Evolutionary conservation across 2,888 invertebrate species (phyloP).

Genomic region (Oasisia sp.): DNA sequence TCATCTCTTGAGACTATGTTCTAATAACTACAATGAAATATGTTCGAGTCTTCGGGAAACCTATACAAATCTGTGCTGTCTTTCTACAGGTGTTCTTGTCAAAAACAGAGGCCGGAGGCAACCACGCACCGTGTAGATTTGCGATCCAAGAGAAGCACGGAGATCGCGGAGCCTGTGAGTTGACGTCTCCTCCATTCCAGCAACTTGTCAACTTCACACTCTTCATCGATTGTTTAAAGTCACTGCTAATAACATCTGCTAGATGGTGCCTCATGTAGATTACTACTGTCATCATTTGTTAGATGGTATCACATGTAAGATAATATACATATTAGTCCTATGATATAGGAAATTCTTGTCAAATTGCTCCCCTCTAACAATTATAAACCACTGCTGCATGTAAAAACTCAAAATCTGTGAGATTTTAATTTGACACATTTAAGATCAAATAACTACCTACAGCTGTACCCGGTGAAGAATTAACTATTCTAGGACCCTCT

Average conservation of each 20-base stretch:
- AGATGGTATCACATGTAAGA: not conserved
- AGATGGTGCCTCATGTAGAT: not conserved
- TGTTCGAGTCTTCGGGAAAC: not conserved
- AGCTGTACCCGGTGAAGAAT: no score
- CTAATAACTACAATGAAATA: no score
- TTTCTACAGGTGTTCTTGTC: conserved; percentile 54
- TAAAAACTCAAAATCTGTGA: no score
- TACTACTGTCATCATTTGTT: not conserved
- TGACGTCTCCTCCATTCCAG: not conserved
- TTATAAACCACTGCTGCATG: no score
- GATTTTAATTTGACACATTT: no score
- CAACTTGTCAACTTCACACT: not conserved
- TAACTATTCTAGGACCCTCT: not conserved
- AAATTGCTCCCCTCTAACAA: no score
- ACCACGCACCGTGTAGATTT: conserved; percentile 64
- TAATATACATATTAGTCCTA: not conserved
- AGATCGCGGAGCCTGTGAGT: conserved; percentile 54
- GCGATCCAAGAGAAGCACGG: conserved; percentile 63
- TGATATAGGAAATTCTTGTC: not conserved
- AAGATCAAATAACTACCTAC: no score
- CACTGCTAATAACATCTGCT: not conserved
- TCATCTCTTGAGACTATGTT: no score
- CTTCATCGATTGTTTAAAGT: not conserved
- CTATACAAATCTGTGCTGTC: not conserved
- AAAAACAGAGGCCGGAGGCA: conserved; percentile 65